Percentiles rank a stretch among this genome's conserved stretches.
These are phyloP conservation scores for Limnephilus lunatus DNA, from an alignment of 2,888 invertebrate genomes.

Conservation along the genomic window DNA sequence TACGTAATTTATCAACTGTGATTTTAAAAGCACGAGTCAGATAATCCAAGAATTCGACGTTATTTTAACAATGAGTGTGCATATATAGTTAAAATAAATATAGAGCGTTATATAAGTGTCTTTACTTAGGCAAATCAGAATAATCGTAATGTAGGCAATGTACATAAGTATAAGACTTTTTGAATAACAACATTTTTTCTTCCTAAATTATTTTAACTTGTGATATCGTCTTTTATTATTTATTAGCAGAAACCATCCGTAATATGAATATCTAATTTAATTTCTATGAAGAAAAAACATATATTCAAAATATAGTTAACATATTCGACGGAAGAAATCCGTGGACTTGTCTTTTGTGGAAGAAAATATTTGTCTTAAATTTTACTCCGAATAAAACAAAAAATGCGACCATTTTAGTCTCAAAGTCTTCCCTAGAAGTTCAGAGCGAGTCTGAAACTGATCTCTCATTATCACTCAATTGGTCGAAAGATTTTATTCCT, in stretches of 20 bases:
- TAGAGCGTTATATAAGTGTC: no score
- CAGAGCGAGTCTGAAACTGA: neutral
- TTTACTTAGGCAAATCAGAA: no score
- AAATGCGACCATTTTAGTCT: neutral
- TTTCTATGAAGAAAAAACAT: no score
- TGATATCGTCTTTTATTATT: no score
- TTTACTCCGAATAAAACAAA: neutral
- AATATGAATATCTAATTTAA: neutral
- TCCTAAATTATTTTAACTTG: no score
- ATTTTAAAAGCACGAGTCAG: neutral
- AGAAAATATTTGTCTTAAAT: neutral
- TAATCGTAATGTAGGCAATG: no score
- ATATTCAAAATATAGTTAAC: neutral
- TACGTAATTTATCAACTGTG: neutral
- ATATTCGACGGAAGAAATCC: neutral
- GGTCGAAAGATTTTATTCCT: slow-evolving; percentile 40
- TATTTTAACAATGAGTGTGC: neutral
- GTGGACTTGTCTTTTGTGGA: neutral
- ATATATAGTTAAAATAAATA: neutral
- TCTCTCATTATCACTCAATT: slow-evolving; percentile 42
- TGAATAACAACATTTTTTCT: no score
- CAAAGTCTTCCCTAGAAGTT: neutral
- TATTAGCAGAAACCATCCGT: neutral
- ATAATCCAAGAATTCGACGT: no score
- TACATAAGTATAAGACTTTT: neutral